A percentile compares a stretch with the other conserved stretches of the same genome.
phyloP scores from a whole-genome alignment of 1,140 invertebrate species.

The Chlorops oryzae region DNA sequence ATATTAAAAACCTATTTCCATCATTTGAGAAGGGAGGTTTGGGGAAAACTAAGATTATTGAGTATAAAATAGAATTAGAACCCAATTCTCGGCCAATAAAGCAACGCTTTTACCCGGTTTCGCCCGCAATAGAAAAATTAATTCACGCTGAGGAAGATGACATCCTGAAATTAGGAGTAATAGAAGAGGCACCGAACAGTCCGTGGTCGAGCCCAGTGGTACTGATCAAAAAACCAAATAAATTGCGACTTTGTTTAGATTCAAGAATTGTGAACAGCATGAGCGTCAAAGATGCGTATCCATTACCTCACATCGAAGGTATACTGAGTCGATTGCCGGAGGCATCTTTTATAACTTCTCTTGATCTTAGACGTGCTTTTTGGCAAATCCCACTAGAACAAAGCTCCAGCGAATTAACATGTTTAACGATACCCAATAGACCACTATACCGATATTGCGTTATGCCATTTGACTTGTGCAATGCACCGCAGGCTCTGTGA shows the following conservation, averaged over 20 bases:
- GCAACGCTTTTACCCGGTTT: conserved; percentile 15
- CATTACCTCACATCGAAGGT: conserved; percentile 10
- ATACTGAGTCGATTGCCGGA: conserved; percentile 12
- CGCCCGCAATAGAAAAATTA: conserved; percentile 17
- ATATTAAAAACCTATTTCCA: no score
- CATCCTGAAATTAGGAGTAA: conserved; percentile 15
- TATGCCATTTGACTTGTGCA: conserved; percentile 8
- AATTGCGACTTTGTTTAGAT: conserved; percentile 12
- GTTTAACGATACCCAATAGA: conserved; percentile 3
- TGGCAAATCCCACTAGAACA: conserved; percentile 10
- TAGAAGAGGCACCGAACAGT: conserved; percentile 14
- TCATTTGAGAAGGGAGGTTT: conserved; percentile 1
- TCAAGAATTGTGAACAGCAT: conserved; percentile 6
- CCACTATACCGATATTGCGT: conserved; percentile 9
- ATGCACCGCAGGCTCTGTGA: conserved; percentile 3
- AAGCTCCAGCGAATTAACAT: conserved; percentile 8
- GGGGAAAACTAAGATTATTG: neutral
- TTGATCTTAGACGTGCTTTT: conserved; percentile 8
- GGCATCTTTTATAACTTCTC: conserved; percentile 9
- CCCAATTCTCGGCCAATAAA: neutral
- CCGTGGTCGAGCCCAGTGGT: conserved; percentile 15
- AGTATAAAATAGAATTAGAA: conserved; percentile 1
- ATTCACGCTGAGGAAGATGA: conserved; percentile 12
- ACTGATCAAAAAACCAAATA: conserved; percentile 7
- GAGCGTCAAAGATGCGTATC: conserved; percentile 12